Conservation (phyloP, 2,797 vertebrate species). For the Rhyacichthys aspro region DNA sequence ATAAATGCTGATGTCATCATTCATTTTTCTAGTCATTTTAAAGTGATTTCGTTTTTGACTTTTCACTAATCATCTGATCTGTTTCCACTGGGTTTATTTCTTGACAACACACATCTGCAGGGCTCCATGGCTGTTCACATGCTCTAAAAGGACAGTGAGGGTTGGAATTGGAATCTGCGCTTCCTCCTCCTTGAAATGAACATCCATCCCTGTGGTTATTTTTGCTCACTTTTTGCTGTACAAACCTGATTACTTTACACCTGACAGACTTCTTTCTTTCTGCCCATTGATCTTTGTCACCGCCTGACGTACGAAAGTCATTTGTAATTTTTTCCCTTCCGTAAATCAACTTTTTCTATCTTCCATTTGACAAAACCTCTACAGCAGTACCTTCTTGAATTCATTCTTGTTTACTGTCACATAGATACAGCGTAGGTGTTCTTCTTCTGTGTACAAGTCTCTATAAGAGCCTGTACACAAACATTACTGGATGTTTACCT, state of each 20-base stretch:
- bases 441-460: background rate
- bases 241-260: background rate
- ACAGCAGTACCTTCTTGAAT: background rate
- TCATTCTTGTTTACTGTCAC: background rate
- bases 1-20: slow-evolving; percentile 12
- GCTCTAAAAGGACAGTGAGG: too few species aligned
- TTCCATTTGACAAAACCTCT: background rate
- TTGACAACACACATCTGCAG: too few species aligned
- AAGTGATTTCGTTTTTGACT: too few species aligned
- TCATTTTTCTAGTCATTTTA: background rate
- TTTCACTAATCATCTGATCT: too few species aligned
- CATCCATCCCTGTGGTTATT: background rate
- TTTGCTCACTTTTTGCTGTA: background rate
- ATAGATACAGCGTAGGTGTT: background rate
- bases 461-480: background rate
- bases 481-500: slow-evolving; percentile 31
- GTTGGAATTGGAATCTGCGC: background rate
- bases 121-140: too few species aligned
- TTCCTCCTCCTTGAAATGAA: background rate
- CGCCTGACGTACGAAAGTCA: background rate
- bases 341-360: background rate
- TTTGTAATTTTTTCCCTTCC: background rate
- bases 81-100: too few species aligned
- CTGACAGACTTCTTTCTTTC: background rate
- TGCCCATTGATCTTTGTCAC: background rate